These are phyloP conservation scores for Epinotia bilunana DNA, from an alignment of 2,888 invertebrate species.

Conservation along the genomic window DNA sequence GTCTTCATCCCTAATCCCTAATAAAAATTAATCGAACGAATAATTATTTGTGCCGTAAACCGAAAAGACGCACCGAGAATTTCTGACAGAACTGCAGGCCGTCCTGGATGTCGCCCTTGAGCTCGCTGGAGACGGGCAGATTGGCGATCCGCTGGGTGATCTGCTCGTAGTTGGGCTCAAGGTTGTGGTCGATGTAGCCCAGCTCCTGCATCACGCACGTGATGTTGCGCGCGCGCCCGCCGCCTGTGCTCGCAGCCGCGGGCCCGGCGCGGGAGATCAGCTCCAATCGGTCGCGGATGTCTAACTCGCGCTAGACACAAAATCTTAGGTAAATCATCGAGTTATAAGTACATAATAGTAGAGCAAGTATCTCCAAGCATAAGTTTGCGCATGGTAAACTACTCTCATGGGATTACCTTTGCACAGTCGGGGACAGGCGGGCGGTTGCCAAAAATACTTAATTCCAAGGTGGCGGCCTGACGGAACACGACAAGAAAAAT, in stretches of 20 bases:
- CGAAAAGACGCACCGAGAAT: conserved; percentile 83
- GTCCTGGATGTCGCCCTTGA: conserved; percentile 87
- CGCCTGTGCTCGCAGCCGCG: conserved; percentile 35
- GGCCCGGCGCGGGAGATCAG: conserved; percentile 76
- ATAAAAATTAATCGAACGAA: background rate
- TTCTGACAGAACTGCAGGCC: conserved; percentile 88
- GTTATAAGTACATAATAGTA: too few species aligned
- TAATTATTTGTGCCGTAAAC: background rate
- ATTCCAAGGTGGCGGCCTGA: too few species aligned
- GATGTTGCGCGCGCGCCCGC: conserved; percentile 84
- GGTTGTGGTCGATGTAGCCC: conserved; percentile 86
- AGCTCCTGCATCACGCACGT: conserved; percentile 90
- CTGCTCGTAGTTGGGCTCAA: conserved; percentile 87
- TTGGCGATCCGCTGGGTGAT: conserved; percentile 86
- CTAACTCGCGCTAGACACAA: conserved; percentile 84
- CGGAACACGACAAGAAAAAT: too few species aligned
- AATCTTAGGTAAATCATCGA: background rate
- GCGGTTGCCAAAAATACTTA: too few species aligned
- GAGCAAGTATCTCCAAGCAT: too few species aligned
- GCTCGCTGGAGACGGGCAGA: conserved; percentile 85
- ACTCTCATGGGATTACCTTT: too few species aligned
- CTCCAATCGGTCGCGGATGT: conserved; percentile 85
- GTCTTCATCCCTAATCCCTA: too few species aligned
- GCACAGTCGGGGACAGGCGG: too few species aligned
- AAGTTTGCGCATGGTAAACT: too few species aligned